Conservation (phyloP, 2,888 invertebrate genomes). For the Bruchidius siliquastri region DNA sequence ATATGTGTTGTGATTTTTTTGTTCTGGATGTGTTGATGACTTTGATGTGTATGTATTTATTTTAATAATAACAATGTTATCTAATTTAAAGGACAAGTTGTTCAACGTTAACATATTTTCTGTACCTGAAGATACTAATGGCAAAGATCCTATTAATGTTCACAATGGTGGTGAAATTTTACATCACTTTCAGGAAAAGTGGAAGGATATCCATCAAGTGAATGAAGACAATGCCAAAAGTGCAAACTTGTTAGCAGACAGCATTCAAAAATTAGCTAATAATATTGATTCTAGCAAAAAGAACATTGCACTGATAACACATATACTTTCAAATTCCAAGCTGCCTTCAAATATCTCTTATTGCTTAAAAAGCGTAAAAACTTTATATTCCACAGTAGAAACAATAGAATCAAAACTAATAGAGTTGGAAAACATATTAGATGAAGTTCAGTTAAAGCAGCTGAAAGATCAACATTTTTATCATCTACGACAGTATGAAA, state of each 20-base stretch:
- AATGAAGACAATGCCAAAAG: slow-evolving; percentile 65
- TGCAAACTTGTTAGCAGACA: slow-evolving; percentile 53
- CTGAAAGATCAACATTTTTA: slow-evolving; percentile 68
- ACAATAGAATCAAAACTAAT: slow-evolving; percentile 62
- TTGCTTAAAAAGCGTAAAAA: slow-evolving; percentile 51
- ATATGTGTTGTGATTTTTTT: no score
- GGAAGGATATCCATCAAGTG: slow-evolving; percentile 65
- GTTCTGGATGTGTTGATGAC: no score
- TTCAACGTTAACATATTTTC: slow-evolving; percentile 32
- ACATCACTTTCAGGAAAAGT: slow-evolving; percentile 66
- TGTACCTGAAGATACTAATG: slow-evolving; percentile 20
- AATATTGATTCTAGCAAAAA: slow-evolving; percentile 34
- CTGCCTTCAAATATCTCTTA: slow-evolving; percentile 48
- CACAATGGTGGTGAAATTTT: slow-evolving; percentile 66
- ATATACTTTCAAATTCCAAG: slow-evolving; percentile 35
- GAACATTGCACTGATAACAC: slow-evolving; percentile 35
- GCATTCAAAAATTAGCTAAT: slow-evolving; percentile 45
- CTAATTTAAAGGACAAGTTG: slow-evolving; percentile 33
- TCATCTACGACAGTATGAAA: slow-evolving; percentile 57
- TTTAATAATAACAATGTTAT: slow-evolving; percentile 25
- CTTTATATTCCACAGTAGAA: slow-evolving; percentile 56
- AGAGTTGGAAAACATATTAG: slow-evolving; percentile 64
- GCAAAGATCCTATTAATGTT: slow-evolving; percentile 42
- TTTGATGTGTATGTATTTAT: no score
- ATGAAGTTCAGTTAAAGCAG: slow-evolving; percentile 64